A percentile compares a stretch with the other conserved stretches of the same genome.
Evolutionary conservation across 2,113 vertebrate genomes (phyloP).

Genomic region (Archilochus colubris): DNA sequence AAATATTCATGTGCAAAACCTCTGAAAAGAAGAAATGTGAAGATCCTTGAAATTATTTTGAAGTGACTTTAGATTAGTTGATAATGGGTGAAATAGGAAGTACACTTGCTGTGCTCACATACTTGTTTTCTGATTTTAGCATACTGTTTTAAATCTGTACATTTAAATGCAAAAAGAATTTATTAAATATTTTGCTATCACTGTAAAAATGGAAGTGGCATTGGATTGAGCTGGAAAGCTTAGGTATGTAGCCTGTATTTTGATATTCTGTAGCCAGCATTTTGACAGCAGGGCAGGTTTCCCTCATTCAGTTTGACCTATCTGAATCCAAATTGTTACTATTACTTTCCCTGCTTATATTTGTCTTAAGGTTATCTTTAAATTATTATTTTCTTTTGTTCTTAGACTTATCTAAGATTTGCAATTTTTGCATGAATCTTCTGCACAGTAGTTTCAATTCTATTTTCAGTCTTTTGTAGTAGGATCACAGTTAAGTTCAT

Average conservation of each 20-base stretch:
- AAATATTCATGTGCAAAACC: neutral
- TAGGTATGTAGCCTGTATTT: neutral
- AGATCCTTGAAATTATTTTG: neutral
- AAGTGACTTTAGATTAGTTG: neutral
- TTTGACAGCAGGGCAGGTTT: neutral
- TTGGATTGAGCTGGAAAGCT: neutral
- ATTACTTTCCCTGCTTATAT: neutral
- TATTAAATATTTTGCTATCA: neutral
- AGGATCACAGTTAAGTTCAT: neutral
- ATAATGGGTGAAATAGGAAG: neutral
- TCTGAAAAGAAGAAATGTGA: neutral
- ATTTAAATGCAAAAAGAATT: neutral
- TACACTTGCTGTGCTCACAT: neutral
- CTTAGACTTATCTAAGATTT: neutral
- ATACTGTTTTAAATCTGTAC: neutral
- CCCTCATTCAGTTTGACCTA: neutral
- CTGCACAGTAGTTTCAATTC: neutral
- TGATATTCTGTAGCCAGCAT: neutral
- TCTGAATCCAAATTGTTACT: neutral
- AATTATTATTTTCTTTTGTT: neutral
- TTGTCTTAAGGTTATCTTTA: neutral
- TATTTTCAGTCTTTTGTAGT: neutral
- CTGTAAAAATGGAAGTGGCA: neutral
- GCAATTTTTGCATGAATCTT: neutral
- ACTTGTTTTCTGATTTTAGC: neutral